These are phyloP conservation scores for Sebastes cheni DNA, from an alignment of 2,797 vertebrate species.

Conservation along the genomic window DNA sequence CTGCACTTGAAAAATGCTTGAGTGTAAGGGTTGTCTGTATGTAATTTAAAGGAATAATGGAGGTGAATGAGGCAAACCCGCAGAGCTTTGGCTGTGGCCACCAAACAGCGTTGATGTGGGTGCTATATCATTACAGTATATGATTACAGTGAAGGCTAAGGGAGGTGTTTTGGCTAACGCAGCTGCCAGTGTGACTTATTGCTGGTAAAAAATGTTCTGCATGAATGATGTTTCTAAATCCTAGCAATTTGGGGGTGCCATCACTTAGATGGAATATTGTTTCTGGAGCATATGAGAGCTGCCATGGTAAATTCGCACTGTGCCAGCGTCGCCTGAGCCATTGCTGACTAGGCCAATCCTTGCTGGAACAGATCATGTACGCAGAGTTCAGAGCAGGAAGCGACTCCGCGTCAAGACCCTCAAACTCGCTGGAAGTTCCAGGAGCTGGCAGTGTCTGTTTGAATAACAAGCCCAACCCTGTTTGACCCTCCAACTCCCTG, in stretches of 20 bases:
- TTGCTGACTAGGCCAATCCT: slow-evolving; percentile 28
- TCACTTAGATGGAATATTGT: slow-evolving; percentile 23
- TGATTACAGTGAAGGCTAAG: slow-evolving; percentile 48
- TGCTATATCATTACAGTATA: slow-evolving; percentile 57
- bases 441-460: slow-evolving; percentile 48
- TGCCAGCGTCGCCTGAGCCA: neutral
- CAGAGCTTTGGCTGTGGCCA: slow-evolving; percentile 41
- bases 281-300: slow-evolving; percentile 25
- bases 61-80: slow-evolving; percentile 51
- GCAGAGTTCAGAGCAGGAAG: slow-evolving; percentile 59
- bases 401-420: slow-evolving; percentile 56
- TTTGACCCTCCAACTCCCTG: slow-evolving; percentile 57
- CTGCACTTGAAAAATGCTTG: slow-evolving; percentile 16
- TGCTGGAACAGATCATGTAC: slow-evolving; percentile 34
- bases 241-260: slow-evolving; percentile 32
- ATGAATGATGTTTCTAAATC: slow-evolving; percentile 53
- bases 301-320: slow-evolving; percentile 39
- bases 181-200: slow-evolving; percentile 60
- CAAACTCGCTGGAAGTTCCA: slow-evolving; percentile 3
- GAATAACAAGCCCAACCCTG: slow-evolving; percentile 66
- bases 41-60: slow-evolving; percentile 53
- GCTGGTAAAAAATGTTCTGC: slow-evolving; percentile 38
- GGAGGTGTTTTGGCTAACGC: slow-evolving; percentile 52
- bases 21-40: slow-evolving; percentile 25
- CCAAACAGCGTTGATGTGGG: slow-evolving; percentile 47